A percentile compares a stretch with the other conserved stretches of the same genome.
phyloP scores from a whole-genome alignment of 2,113 vertebrate genomes.

The Fregata magnificens region DNA sequence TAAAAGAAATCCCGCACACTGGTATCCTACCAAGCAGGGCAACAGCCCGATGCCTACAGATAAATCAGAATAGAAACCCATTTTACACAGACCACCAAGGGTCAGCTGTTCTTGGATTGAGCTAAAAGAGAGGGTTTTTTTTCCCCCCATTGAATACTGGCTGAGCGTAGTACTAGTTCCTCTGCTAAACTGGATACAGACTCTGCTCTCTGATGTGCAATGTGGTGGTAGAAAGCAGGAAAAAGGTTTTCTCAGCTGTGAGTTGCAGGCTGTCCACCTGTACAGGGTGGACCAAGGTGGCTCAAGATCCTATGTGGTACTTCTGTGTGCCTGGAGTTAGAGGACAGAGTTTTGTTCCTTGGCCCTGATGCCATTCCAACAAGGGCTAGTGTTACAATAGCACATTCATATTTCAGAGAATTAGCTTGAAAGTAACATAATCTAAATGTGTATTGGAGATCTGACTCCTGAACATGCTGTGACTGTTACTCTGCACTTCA shows the following conservation, averaged over 20 bases:
- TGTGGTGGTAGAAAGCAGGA: neutral
- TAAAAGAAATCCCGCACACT: neutral
- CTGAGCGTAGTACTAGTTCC: neutral
- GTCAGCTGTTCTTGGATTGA: neutral
- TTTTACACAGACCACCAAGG: neutral
- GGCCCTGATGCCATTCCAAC: neutral
- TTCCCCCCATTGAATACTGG: neutral
- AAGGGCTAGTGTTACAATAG: neutral
- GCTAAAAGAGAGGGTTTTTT: neutral
- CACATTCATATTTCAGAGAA: neutral
- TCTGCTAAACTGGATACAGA: neutral
- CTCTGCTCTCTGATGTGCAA: neutral
- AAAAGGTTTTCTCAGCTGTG: neutral
- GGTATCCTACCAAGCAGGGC: neutral
- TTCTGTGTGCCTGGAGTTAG: neutral
- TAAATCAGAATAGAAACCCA: neutral
- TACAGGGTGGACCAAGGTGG: too few relatives aligned
- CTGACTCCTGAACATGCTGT: neutral
- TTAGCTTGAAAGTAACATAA: neutral
- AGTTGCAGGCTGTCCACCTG: neutral
- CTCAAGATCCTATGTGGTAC: neutral
- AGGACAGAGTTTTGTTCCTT: neutral
- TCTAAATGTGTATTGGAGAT: neutral
- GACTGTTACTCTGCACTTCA: neutral
- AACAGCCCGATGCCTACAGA: neutral